Evolutionary conservation across 1,140 invertebrate genomes (phyloP).

Genomic region (Temnothorax nylanderi): DNA sequence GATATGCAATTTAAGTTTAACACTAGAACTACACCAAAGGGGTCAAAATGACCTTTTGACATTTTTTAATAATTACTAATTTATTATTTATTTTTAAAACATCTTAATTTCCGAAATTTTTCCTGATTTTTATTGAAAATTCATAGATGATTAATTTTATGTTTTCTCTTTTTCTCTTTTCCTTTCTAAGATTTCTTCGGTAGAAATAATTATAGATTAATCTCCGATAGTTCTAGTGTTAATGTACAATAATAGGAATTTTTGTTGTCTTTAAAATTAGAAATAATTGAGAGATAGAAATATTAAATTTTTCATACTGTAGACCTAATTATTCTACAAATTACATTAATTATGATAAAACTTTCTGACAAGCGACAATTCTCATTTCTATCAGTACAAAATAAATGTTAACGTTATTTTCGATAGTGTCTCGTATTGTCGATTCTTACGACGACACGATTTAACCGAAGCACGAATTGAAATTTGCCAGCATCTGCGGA

Average conservation of each 20-base stretch:
- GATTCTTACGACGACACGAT: constrained; percentile 20
- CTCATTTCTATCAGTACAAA: constrained; percentile 4
- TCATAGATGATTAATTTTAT: too few relatives aligned
- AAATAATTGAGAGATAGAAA: neutral
- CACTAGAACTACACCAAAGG: too few relatives aligned
- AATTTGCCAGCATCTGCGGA: constrained; percentile 52
- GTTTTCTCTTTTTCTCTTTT: too few relatives aligned
- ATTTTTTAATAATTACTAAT: too few relatives aligned
- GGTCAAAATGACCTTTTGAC: too few relatives aligned
- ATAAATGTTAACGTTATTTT: constrained; percentile 20
- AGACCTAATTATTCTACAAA: neutral
- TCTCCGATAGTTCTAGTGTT: too few relatives aligned
- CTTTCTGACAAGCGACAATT: neutral
- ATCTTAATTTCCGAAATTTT: too few relatives aligned
- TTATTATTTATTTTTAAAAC: too few relatives aligned
- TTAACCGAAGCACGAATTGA: constrained; percentile 56
- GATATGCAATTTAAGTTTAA: too few relatives aligned
- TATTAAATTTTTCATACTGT: neutral
- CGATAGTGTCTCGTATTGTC: neutral
- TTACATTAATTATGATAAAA: neutral
- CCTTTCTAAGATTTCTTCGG: too few relatives aligned
- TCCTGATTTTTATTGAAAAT: too few relatives aligned
- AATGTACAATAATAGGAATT: neutral
- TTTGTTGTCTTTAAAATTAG: neutral
- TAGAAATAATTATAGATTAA: too few relatives aligned